A percentile compares a stretch with the other conserved stretches of the same genome.
phyloP scores from a whole-genome alignment of 2,888 invertebrate genomes.

The Aphodius sticticus region DNA sequence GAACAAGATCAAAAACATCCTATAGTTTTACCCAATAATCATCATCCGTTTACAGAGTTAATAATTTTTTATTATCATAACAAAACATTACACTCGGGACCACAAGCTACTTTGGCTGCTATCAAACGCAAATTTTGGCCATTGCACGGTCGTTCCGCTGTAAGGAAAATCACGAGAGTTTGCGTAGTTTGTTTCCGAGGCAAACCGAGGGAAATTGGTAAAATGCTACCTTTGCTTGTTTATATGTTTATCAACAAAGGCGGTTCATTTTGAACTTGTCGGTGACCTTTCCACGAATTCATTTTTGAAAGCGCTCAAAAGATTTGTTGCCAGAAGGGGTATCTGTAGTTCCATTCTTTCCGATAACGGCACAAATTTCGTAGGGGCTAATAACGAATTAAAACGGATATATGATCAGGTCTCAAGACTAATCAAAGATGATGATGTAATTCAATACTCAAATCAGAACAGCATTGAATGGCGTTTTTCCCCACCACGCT shows the following conservation, averaged over 20 bases:
- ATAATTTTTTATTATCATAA: slow-evolving; percentile 37
- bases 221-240: slow-evolving; percentile 41
- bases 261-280: slow-evolving; percentile 41
- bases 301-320: slow-evolving; percentile 38
- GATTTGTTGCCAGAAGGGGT: slow-evolving; percentile 40
- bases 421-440: not conserved
- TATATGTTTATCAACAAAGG: slow-evolving; percentile 47
- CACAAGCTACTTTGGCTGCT: slow-evolving; percentile 32
- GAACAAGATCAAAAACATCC: slow-evolving; percentile 35
- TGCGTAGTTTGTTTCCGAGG: slow-evolving; percentile 40
- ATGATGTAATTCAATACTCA: not conserved
- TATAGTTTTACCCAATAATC: slow-evolving; percentile 35
- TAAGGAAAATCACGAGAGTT: slow-evolving; percentile 32
- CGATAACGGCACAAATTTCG: slow-evolving; percentile 42
- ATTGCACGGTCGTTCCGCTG: slow-evolving; percentile 22
- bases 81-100: slow-evolving; percentile 34
- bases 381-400: slow-evolving; percentile 37
- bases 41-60: slow-evolving; percentile 34
- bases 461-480: slow-evolving; percentile 27
- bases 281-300: slow-evolving; percentile 38
- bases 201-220: slow-evolving; percentile 30
- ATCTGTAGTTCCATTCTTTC: slow-evolving; percentile 31
- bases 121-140: slow-evolving; percentile 35
- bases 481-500: slow-evolving; percentile 31
- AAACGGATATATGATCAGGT: slow-evolving; percentile 6